Conservation (phyloP, 2,797 vertebrate species). For the Alosa sapidissima region DNA sequence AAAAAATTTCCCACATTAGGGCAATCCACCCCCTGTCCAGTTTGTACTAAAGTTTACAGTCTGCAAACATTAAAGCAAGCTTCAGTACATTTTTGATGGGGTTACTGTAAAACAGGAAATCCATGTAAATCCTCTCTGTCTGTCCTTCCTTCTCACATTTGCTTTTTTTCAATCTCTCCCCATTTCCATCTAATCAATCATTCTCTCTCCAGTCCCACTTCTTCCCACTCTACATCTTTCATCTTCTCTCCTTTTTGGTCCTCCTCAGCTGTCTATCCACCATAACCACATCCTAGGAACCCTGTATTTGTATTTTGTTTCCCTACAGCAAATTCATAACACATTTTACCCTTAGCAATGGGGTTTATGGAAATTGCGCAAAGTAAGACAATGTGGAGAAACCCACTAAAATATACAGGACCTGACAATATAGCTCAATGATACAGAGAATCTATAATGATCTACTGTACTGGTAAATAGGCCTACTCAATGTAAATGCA, state of each 20-base stretch:
- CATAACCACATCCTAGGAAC: background rate
- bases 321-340: background rate
- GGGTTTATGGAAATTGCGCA: background rate
- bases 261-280: background rate
- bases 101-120: background rate
- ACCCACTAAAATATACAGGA: background rate
- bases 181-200: constrained; percentile 19
- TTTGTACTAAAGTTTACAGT: background rate
- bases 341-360: background rate
- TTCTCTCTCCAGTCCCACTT: background rate
- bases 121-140: background rate
- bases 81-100: background rate
- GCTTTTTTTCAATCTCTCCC: background rate
- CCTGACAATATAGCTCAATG: background rate
- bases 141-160: background rate
- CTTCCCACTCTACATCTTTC: background rate
- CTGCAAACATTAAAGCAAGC: background rate
- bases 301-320: background rate
- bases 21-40: background rate
- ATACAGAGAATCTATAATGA: background rate
- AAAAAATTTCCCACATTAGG: too few relatives aligned
- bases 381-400: background rate
- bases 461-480: too few relatives aligned
- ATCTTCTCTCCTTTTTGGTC: background rate
- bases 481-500: background rate